phyloP scores from a whole-genome alignment of 2,797 vertebrate species.

The Vespertilio murinus region DNA sequence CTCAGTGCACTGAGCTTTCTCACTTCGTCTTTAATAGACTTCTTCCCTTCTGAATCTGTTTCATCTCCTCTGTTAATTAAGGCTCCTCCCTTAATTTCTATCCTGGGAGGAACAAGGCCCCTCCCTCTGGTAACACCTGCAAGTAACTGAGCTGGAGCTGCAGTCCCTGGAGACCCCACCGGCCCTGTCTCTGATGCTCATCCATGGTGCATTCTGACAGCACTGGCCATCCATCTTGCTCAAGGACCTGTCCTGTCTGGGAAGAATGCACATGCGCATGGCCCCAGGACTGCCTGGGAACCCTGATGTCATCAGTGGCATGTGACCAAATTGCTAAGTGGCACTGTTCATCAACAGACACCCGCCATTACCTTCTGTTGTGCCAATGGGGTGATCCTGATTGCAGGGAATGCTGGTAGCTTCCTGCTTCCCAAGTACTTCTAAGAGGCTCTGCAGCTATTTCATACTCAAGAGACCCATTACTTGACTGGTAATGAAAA shows the following conservation, averaged over 20 bases:
- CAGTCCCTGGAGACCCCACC: conserved; percentile 81
- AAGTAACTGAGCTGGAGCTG: conserved; percentile 88
- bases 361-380: conserved; percentile 91
- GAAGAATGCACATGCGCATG: conserved; percentile 90
- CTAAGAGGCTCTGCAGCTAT: conserved; percentile 85
- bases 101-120: not conserved
- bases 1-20: not conserved
- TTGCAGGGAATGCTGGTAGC: conserved; percentile 87
- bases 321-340: conserved; percentile 89
- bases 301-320: conserved; percentile 87
- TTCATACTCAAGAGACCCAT: conserved; percentile 78
- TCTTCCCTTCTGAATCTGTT: not conserved
- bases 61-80: not conserved
- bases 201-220: conserved; percentile 89
- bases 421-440: conserved; percentile 89
- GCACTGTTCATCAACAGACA: conserved; percentile 88
- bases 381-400: conserved; percentile 90
- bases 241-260: conserved; percentile 87
- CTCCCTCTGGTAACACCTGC: conserved; percentile 62
- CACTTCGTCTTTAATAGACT: not conserved
- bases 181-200: conserved; percentile 85
- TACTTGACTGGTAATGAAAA: conserved; percentile 49
- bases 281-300: conserved; percentile 87
- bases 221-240: conserved; percentile 89
- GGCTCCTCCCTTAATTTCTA: not conserved